A percentile compares a stretch with the other conserved stretches of the same genome.
Conservation (phyloP, 2,888 invertebrate species). For the Hedychridium roseum region DNA sequence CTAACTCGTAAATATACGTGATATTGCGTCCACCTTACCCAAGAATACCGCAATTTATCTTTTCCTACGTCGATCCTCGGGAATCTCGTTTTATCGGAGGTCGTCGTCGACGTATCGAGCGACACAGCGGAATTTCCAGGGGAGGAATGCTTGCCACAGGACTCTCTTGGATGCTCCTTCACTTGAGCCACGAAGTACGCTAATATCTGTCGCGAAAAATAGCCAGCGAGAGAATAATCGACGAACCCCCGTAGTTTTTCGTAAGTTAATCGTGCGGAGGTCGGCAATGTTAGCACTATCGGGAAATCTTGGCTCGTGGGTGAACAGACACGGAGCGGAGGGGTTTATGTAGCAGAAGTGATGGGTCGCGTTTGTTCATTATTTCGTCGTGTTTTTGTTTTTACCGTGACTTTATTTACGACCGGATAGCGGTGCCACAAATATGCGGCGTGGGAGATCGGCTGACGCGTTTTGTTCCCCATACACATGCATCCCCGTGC, state of each 20-base stretch:
- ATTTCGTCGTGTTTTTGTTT: constrained; percentile 60
- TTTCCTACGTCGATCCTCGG: constrained; percentile 43
- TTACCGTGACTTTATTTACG: constrained; percentile 60
- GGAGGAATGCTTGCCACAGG: too few relatives aligned
- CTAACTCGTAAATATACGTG: constrained; percentile 53
- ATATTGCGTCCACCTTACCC: constrained; percentile 44
- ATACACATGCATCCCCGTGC: constrained; percentile 20
- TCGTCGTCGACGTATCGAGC: too few relatives aligned
- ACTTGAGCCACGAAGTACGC: too few relatives aligned
- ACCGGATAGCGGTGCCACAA: constrained; percentile 60
- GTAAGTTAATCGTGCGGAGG: neutral
- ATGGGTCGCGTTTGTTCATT: constrained; percentile 62
- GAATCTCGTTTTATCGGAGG: constrained; percentile 38
- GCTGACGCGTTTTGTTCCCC: constrained; percentile 41
- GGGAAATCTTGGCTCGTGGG: constrained; percentile 15
- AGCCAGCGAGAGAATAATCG: too few relatives aligned
- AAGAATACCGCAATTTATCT: constrained; percentile 52
- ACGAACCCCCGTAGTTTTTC: neutral
- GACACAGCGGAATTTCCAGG: constrained; percentile 6
- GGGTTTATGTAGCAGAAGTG: constrained; percentile 63
- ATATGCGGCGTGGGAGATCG: constrained; percentile 57
- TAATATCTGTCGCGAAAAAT: too few relatives aligned
- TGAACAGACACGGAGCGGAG: constrained; percentile 31
- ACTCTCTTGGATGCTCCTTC: too few relatives aligned
- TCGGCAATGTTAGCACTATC: constrained; percentile 23